phyloP scores from a whole-genome alignment of 2,888 invertebrate genomes.

The Melinopterus prodromus region DNA sequence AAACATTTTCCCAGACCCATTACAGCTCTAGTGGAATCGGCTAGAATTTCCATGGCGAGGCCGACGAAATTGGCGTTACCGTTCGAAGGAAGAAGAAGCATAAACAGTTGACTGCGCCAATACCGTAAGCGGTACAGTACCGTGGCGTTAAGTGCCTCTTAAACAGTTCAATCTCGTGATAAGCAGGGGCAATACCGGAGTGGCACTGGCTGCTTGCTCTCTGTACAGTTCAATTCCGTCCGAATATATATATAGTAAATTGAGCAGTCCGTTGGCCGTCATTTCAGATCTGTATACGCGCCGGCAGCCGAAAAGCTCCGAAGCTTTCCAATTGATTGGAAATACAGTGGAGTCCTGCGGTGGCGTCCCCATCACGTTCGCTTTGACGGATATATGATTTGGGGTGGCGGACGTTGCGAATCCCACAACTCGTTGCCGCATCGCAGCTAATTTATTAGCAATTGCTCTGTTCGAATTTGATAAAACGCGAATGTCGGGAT shows the following conservation, averaged over 20 bases:
- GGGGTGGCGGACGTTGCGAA: not conserved
- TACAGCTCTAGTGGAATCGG: not conserved
- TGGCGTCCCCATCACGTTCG: not conserved
- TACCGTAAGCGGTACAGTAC: not conserved
- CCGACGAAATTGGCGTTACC: not conserved
- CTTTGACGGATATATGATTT: not conserved
- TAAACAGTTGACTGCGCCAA: not conserved
- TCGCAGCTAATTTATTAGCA: not conserved
- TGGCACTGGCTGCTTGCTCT: not conserved
- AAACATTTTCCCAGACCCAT: not conserved
- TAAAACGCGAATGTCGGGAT: not conserved
- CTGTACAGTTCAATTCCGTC: not conserved
- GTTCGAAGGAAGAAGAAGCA: not conserved
- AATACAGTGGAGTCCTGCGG: not conserved
- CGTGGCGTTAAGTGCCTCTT: not conserved
- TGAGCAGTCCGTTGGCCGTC: not conserved
- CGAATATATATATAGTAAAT: not conserved
- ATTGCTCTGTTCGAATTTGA: not conserved
- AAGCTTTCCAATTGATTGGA: slow-evolving; percentile 4
- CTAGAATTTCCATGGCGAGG: not conserved
- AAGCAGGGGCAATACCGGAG: not conserved
- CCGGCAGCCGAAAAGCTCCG: not conserved
- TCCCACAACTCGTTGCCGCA: not conserved
- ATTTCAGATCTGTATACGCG: not conserved
- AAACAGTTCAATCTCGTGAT: slow-evolving; percentile 4